Percentiles rank a stretch among this genome's conserved stretches.
phyloP scores from a whole-genome alignment of 2,797 vertebrate species.

The Phylloscopus collybita region DNA sequence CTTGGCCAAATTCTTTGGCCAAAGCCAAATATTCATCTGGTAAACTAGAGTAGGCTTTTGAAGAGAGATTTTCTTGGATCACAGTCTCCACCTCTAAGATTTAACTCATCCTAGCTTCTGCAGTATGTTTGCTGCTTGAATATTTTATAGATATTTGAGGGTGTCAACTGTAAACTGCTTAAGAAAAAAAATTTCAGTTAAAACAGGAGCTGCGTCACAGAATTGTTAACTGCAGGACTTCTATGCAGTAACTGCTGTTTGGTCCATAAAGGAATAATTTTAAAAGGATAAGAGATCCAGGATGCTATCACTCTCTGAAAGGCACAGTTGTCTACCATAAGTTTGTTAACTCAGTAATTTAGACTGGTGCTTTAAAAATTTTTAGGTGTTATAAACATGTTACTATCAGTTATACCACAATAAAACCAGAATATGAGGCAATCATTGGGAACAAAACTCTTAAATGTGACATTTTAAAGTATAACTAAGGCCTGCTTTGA shows the following conservation, averaged over 20 bases:
- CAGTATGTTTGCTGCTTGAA: not conserved
- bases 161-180: not conserved
- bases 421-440: not conserved
- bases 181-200: not conserved
- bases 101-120: conserved; percentile 13
- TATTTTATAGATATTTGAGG: not conserved
- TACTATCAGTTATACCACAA: not conserved
- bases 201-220: not conserved
- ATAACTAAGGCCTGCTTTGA: not conserved
- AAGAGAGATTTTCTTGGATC: conserved; percentile 15
- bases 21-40: conserved; percentile 32
- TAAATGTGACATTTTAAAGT: not conserved
- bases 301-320: not conserved
- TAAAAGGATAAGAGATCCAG: not conserved
- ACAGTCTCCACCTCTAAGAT: not conserved
- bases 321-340: not conserved
- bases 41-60: not conserved
- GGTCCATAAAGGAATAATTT: not conserved
- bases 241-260: not conserved
- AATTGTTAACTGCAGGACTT: not conserved
- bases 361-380: not conserved
- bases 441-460: not conserved
- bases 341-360: not conserved
- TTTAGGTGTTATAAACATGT: not conserved
- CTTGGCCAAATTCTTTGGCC: no score